phyloP scores from a whole-genome alignment of 1,140 invertebrate species.

The Brachionus rubens region DNA sequence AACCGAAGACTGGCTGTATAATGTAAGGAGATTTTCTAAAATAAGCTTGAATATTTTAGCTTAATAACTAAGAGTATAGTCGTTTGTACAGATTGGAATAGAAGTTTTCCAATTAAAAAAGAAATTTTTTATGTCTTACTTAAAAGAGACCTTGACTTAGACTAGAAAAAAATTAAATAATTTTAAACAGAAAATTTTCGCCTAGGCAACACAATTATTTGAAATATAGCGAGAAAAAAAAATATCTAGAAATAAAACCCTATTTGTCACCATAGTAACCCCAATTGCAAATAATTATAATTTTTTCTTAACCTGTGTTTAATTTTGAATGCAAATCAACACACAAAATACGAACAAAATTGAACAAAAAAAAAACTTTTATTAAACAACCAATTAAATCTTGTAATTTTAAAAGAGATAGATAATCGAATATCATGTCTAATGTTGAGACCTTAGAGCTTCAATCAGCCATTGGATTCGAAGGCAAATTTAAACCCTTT shows the following conservation, averaged over 20 bases:
- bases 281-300: conserved; percentile 37
- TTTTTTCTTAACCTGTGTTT: conserved; percentile 17
- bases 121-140: too few relatives aligned
- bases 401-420: not conserved
- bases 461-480: conserved; percentile 43
- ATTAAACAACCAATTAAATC: not conserved
- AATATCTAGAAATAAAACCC: not conserved
- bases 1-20: too few relatives aligned
- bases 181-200: too few relatives aligned
- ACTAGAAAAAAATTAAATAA: too few relatives aligned
- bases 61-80: too few relatives aligned
- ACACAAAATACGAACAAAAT: conserved; percentile 24
- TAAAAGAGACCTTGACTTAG: too few relatives aligned
- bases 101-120: too few relatives aligned
- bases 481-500: not conserved
- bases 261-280: conserved; percentile 1
- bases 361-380: not conserved
- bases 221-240: too few relatives aligned
- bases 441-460: conserved; percentile 40
- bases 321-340: conserved; percentile 39
- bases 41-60: too few relatives aligned
- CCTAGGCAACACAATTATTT: too few relatives aligned
- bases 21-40: too few relatives aligned
- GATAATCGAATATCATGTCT: conserved; percentile 14
- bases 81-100: too few relatives aligned